Evolutionary conservation across 2,888 invertebrate genomes (phyloP).

Genomic region (Andricus quercusramuli): DNA sequence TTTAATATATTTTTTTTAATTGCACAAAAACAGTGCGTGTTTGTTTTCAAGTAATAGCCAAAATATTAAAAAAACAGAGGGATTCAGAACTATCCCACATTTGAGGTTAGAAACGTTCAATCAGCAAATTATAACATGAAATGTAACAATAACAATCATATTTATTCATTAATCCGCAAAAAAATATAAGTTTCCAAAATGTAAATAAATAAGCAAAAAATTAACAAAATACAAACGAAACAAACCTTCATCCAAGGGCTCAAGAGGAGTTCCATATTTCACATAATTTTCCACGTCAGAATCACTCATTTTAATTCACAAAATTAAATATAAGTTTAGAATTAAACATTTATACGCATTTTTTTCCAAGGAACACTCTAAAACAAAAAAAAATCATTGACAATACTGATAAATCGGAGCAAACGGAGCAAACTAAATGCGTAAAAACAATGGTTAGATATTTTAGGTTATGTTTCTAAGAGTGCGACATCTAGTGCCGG

Average conservation of each 20-base stretch:
- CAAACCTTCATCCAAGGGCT: slow-evolving; percentile 91
- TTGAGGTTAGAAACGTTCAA: no score
- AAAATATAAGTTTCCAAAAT: background rate
- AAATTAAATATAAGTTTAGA: background rate
- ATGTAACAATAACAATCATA: no score
- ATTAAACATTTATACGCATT: background rate
- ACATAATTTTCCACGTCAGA: slow-evolving; percentile 84
- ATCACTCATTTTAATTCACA: slow-evolving; percentile 67
- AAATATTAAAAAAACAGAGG: no score
- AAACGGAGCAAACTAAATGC: background rate
- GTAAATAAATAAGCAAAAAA: slow-evolving; percentile 13
- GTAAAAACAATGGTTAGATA: background rate
- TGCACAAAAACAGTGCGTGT: no score
- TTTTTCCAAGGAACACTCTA: background rate
- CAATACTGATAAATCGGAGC: background rate
- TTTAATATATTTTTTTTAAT: no score
- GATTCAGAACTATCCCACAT: no score
- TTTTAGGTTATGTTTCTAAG: background rate
- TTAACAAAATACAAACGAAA: slow-evolving; percentile 21
- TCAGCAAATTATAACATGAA: no score
- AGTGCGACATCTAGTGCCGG: background rate
- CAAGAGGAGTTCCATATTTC: slow-evolving; percentile 90
- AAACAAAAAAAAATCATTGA: background rate
- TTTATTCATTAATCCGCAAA: background rate
- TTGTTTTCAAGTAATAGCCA: background rate